Percentiles rank a stretch among this genome's conserved stretches.
phyloP scores from a whole-genome alignment of 2,797 vertebrate genomes.

The Brotula barbata region DNA sequence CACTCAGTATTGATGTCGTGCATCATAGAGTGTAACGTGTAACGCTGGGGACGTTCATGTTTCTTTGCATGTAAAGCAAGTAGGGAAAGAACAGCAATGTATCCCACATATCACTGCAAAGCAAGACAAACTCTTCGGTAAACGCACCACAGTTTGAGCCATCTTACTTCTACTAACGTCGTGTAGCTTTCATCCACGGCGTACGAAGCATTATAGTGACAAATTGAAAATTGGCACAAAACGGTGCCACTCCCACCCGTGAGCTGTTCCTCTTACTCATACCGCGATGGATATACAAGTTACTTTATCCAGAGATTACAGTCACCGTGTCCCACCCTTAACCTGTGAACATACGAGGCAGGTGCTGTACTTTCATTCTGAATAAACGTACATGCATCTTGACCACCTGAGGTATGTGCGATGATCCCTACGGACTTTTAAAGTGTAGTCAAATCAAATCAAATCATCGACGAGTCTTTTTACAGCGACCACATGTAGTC shows the following conservation, averaged over 20 bases:
- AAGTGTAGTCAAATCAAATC: no score
- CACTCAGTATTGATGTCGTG: no score
- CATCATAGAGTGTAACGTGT: no score
- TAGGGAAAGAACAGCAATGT: background rate
- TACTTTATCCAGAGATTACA: constrained; percentile 17
- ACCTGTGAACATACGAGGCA: constrained; percentile 18
- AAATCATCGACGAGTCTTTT: no score
- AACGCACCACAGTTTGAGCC: background rate
- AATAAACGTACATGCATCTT: constrained; percentile 17
- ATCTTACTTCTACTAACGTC: background rate
- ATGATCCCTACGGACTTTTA: no score
- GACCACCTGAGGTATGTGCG: background rate
- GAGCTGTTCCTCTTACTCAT: constrained; percentile 47
- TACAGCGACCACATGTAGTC: background rate
- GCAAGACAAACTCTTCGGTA: background rate
- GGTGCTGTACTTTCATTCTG: constrained; percentile 6
- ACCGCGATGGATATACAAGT: constrained; percentile 3
- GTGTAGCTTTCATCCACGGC: constrained; percentile 3
- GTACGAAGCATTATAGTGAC: background rate
- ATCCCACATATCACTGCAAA: background rate
- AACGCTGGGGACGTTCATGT: no score
- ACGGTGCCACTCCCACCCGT: constrained; percentile 38
- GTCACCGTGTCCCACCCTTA: constrained; percentile 40
- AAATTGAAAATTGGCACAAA: background rate
- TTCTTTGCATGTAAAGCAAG: background rate